Conservation (phyloP, 2,888 invertebrate genomes). For the Pogonocherus hispidulus region DNA sequence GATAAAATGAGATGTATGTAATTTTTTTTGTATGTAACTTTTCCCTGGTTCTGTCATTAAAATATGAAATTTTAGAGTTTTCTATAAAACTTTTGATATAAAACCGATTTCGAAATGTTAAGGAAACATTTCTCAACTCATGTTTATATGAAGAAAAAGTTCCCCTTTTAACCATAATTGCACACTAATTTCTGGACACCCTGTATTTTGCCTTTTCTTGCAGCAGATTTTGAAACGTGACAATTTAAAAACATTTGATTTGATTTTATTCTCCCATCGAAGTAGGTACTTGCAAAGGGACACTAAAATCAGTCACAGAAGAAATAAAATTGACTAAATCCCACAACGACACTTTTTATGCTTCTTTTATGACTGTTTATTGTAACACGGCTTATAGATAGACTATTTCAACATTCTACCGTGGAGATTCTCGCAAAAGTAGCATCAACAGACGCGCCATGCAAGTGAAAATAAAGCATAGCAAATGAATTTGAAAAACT, state of each 20-base stretch:
- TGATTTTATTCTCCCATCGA: background rate
- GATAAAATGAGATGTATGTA: too few species aligned
- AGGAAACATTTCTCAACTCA: too few species aligned
- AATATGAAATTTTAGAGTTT: too few species aligned
- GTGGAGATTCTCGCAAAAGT: background rate
- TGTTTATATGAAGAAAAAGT: too few species aligned
- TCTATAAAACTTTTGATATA: too few species aligned
- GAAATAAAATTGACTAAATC: background rate
- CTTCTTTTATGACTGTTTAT: constrained; percentile 10
- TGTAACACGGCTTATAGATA: background rate
- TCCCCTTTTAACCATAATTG: too few species aligned
- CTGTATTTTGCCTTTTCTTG: background rate
- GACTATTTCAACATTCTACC: background rate
- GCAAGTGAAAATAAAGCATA: background rate
- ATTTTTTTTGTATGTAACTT: too few species aligned
- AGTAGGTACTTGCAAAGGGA: background rate
- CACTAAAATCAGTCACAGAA: background rate
- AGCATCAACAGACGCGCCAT: background rate
- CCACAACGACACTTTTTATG: constrained; percentile 12
- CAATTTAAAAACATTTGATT: too few species aligned
- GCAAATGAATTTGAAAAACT: background rate
- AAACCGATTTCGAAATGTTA: too few species aligned
- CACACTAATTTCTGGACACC: background rate
- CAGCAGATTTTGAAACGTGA: too few species aligned
- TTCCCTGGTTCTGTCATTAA: too few species aligned